phyloP scores from a whole-genome alignment of 2,888 invertebrate species.

The Lordiphosa fenestrarum region DNA sequence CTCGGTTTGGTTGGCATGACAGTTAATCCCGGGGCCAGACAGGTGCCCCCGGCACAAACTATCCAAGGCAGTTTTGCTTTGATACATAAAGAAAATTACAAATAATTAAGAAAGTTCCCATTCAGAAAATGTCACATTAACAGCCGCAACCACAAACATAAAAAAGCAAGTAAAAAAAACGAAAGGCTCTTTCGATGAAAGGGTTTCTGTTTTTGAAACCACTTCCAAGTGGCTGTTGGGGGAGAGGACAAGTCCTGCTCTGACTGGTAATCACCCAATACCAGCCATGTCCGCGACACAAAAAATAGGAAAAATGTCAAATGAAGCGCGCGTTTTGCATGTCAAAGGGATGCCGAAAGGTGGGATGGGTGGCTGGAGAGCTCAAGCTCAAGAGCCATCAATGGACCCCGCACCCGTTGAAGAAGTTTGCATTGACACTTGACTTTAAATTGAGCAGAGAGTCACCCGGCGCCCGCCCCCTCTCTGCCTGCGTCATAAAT shows the following conservation, averaged over 20 bases:
- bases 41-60: too few species aligned
- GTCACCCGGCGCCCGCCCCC: background rate
- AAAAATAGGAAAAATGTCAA: slow-evolving; percentile 63
- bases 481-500: slow-evolving; percentile 50
- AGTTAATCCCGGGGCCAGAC: slow-evolving; percentile 41
- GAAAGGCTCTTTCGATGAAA: slow-evolving; percentile 63
- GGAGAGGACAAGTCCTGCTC: slow-evolving; percentile 20
- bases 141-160: slow-evolving; percentile 55
- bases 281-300: slow-evolving; percentile 32
- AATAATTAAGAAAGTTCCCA: slow-evolving; percentile 4
- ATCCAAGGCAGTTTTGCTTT: too few species aligned
- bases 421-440: slow-evolving; percentile 72
- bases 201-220: slow-evolving; percentile 32
- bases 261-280: slow-evolving; percentile 46
- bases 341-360: slow-evolving; percentile 48
- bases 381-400: slow-evolving; percentile 39
- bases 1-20: slow-evolving; percentile 40
- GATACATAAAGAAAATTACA: slow-evolving; percentile 3
- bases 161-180: slow-evolving; percentile 22
- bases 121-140: slow-evolving; percentile 55
- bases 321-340: slow-evolving; percentile 72
- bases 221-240: slow-evolving; percentile 4
- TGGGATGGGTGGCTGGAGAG: slow-evolving; percentile 24
- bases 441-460: slow-evolving; percentile 68
- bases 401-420: slow-evolving; percentile 43